Evolutionary conservation across 1,140 invertebrate genomes (phyloP), one percentile per base, ranked within the genome.

Genomic region (Muscidifurax raptorellus): DNA sequence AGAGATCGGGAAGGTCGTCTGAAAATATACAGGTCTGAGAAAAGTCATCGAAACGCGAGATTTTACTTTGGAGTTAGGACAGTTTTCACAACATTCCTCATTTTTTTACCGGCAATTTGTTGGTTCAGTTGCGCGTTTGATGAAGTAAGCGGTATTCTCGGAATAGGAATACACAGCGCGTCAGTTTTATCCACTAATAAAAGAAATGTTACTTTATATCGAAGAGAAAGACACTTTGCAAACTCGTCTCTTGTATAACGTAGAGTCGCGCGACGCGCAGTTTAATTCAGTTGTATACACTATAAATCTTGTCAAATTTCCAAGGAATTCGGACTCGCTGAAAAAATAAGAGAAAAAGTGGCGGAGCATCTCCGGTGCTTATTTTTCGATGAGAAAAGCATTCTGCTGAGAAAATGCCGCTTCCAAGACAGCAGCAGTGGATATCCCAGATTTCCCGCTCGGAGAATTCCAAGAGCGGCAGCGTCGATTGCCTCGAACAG

Each of bases 391-490:
- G 15, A 77, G 44, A 30, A 64, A 32, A 32, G 7, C 18, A 22
- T 59, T 22, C 32, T 22, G 28, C 32, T 18, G 9, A 66, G 76
- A 80, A 80, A 80, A 80, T 69, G 66, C 59, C 36, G n/a, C 15
- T n/a, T 59, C 22, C 22, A 22, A 59, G 52, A n/a, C 52, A 59
- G 52, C 22, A 59, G 22, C 52, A 28, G 13, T 25, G 80, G 27
- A 80, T 71, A 80, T 67, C 22, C 78, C 78, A 36, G 78, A 28
- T 81, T 81, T 74, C 80, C 80, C 44, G 22, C 6, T n/a, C 44
- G 25, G 18, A 52, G 27, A 32, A 72, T 81, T 22, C 28, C 36
- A 36, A 72, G 25, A 59, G 52, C 47, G 13, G 47, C 47, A 52
- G 18, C 52, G 52, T 59, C 22, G 52, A 80, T 47, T 27, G 40